A percentile compares a stretch with the other conserved stretches of the same genome.
phyloP scores from a whole-genome alignment of 2,113 vertebrate species.

The Orycteropus afer region DNA sequence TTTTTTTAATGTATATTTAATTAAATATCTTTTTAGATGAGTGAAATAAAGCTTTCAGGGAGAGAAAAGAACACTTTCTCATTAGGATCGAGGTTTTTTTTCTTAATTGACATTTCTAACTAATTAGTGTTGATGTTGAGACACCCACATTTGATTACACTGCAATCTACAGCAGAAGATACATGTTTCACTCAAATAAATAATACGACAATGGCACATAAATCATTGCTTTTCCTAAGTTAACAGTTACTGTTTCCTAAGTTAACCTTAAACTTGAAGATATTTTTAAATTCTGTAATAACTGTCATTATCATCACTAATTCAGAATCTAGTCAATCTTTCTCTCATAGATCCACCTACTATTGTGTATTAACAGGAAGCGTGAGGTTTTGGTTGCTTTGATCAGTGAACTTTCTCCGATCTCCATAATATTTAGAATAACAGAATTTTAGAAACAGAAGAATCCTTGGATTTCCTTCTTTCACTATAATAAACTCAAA shows the following conservation, averaged over 20 bases:
- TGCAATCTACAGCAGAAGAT: conserved; percentile 55
- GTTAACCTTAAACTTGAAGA: conserved; percentile 70
- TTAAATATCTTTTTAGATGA: conserved; percentile 20
- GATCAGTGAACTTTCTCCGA: neutral
- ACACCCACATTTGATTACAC: conserved; percentile 64
- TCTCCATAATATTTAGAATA: neutral
- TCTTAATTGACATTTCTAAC: conserved; percentile 82
- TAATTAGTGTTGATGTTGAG: conserved; percentile 81
- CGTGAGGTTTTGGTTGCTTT: neutral
- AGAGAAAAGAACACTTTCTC: conserved; percentile 57
- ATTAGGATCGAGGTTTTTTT: conserved; percentile 73
- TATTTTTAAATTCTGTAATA: neutral
- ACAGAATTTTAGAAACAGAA: neutral
- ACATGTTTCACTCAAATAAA: conserved; percentile 78
- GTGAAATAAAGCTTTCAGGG: neutral
- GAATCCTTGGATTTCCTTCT: neutral
- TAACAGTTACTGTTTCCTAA: conserved; percentile 66
- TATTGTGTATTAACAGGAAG: neutral
- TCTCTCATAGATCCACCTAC: neutral
- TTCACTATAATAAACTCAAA: fast-evolving
- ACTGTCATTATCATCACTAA: neutral
- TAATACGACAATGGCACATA: conserved; percentile 74
- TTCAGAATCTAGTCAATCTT: neutral
- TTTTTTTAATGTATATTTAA: neutral
- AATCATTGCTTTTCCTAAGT: conserved; percentile 66